Conservation (phyloP, 2,113 vertebrate genomes). For the Uropsilus gracilis region DNA sequence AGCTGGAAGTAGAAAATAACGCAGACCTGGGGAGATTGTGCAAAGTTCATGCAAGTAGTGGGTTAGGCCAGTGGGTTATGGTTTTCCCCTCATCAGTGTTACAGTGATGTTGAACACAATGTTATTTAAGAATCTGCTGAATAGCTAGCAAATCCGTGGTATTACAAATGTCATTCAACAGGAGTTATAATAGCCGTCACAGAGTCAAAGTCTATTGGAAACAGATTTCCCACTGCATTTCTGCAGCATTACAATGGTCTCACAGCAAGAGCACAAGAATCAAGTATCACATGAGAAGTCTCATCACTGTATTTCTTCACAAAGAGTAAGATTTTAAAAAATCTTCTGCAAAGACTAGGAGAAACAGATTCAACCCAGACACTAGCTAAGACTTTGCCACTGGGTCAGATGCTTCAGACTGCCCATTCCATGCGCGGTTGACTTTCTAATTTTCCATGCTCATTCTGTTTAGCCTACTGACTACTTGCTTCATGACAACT, state of each 20-base stretch:
- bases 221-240: neutral
- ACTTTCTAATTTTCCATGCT: neutral
- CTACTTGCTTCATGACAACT: neutral
- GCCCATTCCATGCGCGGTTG: neutral
- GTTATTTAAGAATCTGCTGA: no score
- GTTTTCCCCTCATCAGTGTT: no score
- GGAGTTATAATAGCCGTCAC: neutral
- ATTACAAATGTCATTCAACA: neutral
- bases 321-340: neutral
- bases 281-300: neutral
- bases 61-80: no score
- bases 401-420: neutral
- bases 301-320: neutral
- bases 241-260: neutral
- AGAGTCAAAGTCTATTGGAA: neutral
- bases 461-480: neutral
- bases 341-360: neutral
- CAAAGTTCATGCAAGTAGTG: no score
- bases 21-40: no score
- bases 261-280: neutral
- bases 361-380: neutral
- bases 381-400: neutral
- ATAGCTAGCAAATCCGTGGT: neutral
- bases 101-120: no score
- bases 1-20: no score